phyloP scores from a whole-genome alignment of 2,797 vertebrate genomes.

The Myotis planiceps region DNA sequence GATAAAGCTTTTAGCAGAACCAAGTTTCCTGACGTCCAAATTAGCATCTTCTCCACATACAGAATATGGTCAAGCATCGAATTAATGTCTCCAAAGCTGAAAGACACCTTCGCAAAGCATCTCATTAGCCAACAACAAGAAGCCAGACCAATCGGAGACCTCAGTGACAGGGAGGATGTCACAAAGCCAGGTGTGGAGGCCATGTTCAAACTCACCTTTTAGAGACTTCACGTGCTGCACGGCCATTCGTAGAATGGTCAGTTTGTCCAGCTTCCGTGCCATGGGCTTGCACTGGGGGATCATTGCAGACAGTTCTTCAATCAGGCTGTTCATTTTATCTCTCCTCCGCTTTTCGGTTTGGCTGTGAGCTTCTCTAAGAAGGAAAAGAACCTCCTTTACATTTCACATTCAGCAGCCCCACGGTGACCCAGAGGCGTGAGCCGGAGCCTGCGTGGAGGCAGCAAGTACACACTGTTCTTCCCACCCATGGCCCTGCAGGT shows the following conservation, averaged over 20 bases:
- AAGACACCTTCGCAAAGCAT: neutral
- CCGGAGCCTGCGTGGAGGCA: accelerated
- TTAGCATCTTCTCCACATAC: neutral
- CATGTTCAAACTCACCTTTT: slow-evolving; percentile 88
- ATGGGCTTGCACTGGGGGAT: slow-evolving; percentile 94
- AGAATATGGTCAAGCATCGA: neutral
- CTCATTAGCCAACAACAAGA: neutral
- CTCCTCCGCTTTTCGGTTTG: slow-evolving; percentile 96
- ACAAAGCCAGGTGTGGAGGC: neutral
- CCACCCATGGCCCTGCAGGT: neutral
- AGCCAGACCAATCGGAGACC: neutral
- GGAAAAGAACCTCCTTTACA: slow-evolving; percentile 3
- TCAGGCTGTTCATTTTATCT: slow-evolving; percentile 97
- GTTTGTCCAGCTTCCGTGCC: slow-evolving; percentile 95
- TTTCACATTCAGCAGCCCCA: neutral
- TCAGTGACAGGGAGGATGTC: neutral
- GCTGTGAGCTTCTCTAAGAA: slow-evolving; percentile 94
- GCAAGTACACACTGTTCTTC: no score
- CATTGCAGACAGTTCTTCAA: slow-evolving; percentile 95
- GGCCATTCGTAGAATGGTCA: slow-evolving; percentile 95
- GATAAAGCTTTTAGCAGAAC: neutral
- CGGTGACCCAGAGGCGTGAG: neutral
- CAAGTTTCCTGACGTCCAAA: neutral
- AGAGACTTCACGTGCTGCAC: slow-evolving; percentile 95
- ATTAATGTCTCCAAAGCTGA: neutral